Base-by-base conservation (phyloP, 2,113 vertebrate genomes). In the Cacatua alba region DNA sequence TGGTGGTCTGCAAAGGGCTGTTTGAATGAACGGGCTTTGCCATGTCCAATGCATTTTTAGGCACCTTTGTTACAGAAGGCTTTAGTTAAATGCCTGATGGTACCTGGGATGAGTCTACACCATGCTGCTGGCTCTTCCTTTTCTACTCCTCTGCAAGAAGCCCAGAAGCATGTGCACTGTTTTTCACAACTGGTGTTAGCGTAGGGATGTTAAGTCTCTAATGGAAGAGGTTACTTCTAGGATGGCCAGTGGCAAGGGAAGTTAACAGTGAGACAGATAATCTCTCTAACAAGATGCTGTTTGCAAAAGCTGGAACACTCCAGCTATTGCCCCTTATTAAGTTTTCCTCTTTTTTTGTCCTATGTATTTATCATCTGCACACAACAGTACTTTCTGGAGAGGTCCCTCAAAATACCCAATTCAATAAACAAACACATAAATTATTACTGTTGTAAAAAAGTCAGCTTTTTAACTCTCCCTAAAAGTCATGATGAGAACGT, bases 391-490 rank as follows among this genome's bases (percentile, higher is more conserved):
- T 70, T 92, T 69, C 55, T 67, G 46, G 52, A 72, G 69, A 95
- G 91, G n/a, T 23, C 17, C n/a, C 76, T 72, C 41, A 69, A 79
- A 93, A 91, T 41, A 94, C 9, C 68, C 17, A 86, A 82, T 82
- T 65, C 70, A 72, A 68, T 44, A 88, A 94, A 97, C 84, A 96
- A 90, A 92, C 57, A 92, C 23, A 69, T 25, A 70, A 89, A 91
- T 80, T 88, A 96, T 48, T 90, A 88, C 69, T 92, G 80, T 49
- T 7, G 4, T 37, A 51, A 95, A 94, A 94, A 29, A 11, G 48
- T 62, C 43, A 63, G n/a, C 17, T 39, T 28, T 25, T 64, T 72
- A 57, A 41, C n/a, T 16, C 25, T 68, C 48, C 44, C 52, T 75
- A 48, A 60, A 93, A 94, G 35, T 62, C 69, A 43, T 3, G 8